A percentile compares a stretch with the other conserved stretches of the same genome.
Evolutionary conservation across 2,113 vertebrate genomes (phyloP).

Genomic region (Callithrix jacchus): DNA sequence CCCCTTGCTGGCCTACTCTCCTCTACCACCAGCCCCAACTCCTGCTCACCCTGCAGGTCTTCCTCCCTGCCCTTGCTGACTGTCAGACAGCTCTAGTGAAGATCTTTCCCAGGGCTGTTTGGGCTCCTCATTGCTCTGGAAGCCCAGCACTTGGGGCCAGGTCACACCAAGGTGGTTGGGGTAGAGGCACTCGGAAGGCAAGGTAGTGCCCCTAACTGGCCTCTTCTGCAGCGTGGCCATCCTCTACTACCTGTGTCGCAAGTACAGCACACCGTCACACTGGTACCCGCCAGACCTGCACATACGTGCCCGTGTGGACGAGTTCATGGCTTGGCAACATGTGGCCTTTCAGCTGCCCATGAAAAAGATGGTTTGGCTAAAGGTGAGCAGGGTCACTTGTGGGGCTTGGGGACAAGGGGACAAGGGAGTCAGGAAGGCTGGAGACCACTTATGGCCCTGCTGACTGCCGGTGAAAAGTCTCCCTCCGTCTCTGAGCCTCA

Average conservation of each 20-base stretch:
- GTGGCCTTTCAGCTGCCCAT: constrained; percentile 82
- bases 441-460: not conserved
- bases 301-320: constrained; percentile 83
- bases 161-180: rapidly evolving
- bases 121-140: not conserved
- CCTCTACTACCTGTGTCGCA: constrained; percentile 83
- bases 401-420: not conserved
- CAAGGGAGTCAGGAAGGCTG: not conserved
- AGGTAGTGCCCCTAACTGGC: not conserved
- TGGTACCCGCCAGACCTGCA: constrained; percentile 90
- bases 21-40: not conserved
- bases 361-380: constrained; percentile 83
- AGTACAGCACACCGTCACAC: constrained; percentile 81
- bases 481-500: not conserved
- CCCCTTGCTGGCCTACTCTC: not conserved
- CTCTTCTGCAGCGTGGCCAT: constrained; percentile 81
- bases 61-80: not conserved
- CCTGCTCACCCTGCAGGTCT: not conserved
- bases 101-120: not conserved
- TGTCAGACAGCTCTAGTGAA: not conserved
- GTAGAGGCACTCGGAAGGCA: not conserved
- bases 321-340: constrained; percentile 91
- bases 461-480: not conserved
- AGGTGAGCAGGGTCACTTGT: constrained; percentile 72
- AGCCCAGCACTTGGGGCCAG: not conserved